phyloP scores from a whole-genome alignment of 2,113 vertebrate genomes.

The Dicrurus megarhynchus region DNA sequence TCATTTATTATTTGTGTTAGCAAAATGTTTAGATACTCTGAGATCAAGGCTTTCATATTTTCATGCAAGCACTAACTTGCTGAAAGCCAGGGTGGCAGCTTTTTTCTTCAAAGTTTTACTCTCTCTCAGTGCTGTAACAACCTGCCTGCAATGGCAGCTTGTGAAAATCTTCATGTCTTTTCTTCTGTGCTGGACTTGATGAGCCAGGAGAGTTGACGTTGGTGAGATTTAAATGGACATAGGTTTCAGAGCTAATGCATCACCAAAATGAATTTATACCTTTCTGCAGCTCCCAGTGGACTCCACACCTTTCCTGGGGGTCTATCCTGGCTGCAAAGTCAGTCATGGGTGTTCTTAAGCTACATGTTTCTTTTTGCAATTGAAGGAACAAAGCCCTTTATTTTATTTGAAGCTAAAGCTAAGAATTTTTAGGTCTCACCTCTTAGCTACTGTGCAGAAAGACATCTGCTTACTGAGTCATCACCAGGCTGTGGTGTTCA shows the following conservation, averaged over 20 bases:
- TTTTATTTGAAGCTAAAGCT: background rate
- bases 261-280: background rate
- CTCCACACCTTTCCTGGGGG: background rate
- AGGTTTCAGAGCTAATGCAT: background rate
- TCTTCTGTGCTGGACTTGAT: background rate
- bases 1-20: background rate
- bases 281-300: background rate
- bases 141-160: background rate
- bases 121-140: background rate
- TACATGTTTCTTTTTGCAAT: background rate
- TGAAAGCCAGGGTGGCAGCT: background rate
- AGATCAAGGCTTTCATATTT: background rate
- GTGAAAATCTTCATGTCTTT: background rate
- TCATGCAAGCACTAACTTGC: background rate
- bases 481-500: background rate
- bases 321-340: background rate
- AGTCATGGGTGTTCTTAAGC: background rate
- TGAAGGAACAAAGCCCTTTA: background rate
- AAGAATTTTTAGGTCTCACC: background rate
- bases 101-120: background rate
- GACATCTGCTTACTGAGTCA: background rate
- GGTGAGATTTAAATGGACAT: background rate
- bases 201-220: background rate
- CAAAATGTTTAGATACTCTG: background rate
- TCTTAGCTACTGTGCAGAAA: background rate